These are phyloP conservation scores for Hassar affinis DNA, from an alignment of 2,113 vertebrate species.

Conservation along the genomic window DNA sequence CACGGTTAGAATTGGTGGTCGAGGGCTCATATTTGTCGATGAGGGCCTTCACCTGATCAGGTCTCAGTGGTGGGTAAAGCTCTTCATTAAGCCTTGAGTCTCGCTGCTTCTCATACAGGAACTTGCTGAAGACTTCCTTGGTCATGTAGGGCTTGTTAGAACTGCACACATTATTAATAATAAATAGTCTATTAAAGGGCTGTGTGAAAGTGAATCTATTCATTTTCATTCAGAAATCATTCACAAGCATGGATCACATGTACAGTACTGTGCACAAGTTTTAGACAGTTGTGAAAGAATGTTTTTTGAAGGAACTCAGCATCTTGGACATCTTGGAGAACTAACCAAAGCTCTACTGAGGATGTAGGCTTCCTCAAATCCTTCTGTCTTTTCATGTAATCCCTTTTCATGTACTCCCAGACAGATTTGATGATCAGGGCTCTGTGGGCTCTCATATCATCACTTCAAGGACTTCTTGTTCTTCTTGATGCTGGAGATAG, in stretches of 20 bases:
- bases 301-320: no score
- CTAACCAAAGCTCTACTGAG: no score
- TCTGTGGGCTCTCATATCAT: no score
- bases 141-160: conserved; percentile 96
- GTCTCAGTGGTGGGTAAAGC: conserved; percentile 83
- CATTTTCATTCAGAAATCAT: neutral
- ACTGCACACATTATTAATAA: conserved; percentile 56
- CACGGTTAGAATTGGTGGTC: conserved; percentile 81
- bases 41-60: conserved; percentile 87
- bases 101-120: conserved; percentile 92
- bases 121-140: conserved; percentile 90
- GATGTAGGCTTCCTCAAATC: no score
- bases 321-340: no score
- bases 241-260: neutral
- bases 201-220: neutral
- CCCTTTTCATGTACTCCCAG: no score
- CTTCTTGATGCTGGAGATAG: no score
- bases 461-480: no score
- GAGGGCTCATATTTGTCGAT: conserved; percentile 92
- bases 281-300: no score
- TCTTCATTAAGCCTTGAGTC: conserved; percentile 89
- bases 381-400: no score
- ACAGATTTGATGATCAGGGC: no score
- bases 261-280: no score
- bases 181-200: neutral